Conservation (phyloP, 2,797 vertebrate species). For the Chelmon rostratus region DNA sequence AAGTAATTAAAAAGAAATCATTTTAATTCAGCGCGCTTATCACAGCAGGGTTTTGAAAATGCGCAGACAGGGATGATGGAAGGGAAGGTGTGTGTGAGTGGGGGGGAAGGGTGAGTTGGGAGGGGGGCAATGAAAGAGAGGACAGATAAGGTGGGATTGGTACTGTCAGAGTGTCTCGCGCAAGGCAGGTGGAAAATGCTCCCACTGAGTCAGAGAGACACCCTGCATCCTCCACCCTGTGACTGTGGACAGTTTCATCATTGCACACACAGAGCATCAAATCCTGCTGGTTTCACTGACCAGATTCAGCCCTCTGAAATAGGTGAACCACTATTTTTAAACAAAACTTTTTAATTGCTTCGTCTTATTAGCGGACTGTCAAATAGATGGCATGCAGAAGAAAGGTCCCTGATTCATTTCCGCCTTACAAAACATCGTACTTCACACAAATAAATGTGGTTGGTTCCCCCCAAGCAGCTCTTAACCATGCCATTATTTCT, state of each 20-base stretch:
- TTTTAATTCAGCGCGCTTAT: conserved; percentile 74
- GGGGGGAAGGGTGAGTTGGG: not conserved
- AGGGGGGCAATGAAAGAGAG: conserved; percentile 40
- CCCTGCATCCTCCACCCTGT: conserved; percentile 26
- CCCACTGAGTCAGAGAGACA: conserved; percentile 53
- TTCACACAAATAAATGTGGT: conserved; percentile 75
- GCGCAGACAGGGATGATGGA: conserved; percentile 57
- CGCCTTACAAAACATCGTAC: conserved; percentile 53
- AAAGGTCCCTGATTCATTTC: conserved; percentile 55
- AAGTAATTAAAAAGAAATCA: conserved; percentile 82
- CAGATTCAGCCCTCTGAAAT: conserved; percentile 49
- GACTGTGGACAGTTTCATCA: conserved; percentile 48
- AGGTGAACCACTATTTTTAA: conserved; percentile 48
- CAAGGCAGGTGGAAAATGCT: conserved; percentile 66
- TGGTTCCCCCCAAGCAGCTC: conserved; percentile 66
- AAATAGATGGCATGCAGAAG: conserved; percentile 39
- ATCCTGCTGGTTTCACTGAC: conserved; percentile 26
- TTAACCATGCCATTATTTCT: conserved; percentile 77
- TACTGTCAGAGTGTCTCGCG: conserved; percentile 72
- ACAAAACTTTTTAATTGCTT: conserved; percentile 44
- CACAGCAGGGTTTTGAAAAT: conserved; percentile 59
- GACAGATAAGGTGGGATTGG: conserved; percentile 77
- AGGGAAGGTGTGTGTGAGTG: conserved; percentile 47
- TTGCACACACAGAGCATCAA: conserved; percentile 31
- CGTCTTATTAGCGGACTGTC: conserved; percentile 40